A percentile compares a stretch with the other conserved stretches of the same genome.
phyloP scores from a whole-genome alignment of 2,888 invertebrate species.

The Hypomecis atomaria region DNA sequence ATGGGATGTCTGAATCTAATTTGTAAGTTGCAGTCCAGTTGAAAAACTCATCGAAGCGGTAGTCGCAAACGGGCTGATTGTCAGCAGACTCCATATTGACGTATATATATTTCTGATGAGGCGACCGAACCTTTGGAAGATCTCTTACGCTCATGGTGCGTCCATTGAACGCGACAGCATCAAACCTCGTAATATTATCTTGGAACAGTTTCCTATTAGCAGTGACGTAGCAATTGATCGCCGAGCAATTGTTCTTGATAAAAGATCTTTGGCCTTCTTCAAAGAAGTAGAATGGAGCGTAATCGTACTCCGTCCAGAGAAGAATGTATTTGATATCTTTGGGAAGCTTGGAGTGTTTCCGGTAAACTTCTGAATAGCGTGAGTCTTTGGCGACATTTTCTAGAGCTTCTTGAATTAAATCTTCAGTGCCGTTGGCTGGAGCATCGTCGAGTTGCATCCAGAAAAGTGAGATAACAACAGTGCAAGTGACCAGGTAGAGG shows the following conservation, averaged over 20 bases:
- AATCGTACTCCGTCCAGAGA: constrained; percentile 64
- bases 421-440: constrained; percentile 45
- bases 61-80: constrained; percentile 65
- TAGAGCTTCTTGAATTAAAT: constrained; percentile 60
- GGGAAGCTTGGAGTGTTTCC: constrained; percentile 54
- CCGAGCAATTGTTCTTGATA: constrained; percentile 65
- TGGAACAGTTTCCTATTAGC: constrained; percentile 56
- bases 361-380: constrained; percentile 65
- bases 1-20: constrained; percentile 71
- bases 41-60: constrained; percentile 66
- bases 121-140: constrained; percentile 59
- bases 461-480: constrained; percentile 55
- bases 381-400: constrained; percentile 62
- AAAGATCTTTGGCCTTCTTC: constrained; percentile 65
- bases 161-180: constrained; percentile 73
- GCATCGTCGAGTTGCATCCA: constrained; percentile 56
- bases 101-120: constrained; percentile 70
- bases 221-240: constrained; percentile 69
- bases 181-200: constrained; percentile 61
- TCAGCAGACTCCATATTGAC: constrained; percentile 74
- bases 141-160: constrained; percentile 51
- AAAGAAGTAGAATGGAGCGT: constrained; percentile 63
- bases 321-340: constrained; percentile 67
- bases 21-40: constrained; percentile 77
- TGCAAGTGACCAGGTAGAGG: constrained; percentile 57